A percentile compares a stretch with the other conserved stretches of the same genome.
These are phyloP conservation scores for Epsilonema sp. DNA, from an alignment of 2,888 invertebrate genomes.

Conservation along the genomic window DNA sequence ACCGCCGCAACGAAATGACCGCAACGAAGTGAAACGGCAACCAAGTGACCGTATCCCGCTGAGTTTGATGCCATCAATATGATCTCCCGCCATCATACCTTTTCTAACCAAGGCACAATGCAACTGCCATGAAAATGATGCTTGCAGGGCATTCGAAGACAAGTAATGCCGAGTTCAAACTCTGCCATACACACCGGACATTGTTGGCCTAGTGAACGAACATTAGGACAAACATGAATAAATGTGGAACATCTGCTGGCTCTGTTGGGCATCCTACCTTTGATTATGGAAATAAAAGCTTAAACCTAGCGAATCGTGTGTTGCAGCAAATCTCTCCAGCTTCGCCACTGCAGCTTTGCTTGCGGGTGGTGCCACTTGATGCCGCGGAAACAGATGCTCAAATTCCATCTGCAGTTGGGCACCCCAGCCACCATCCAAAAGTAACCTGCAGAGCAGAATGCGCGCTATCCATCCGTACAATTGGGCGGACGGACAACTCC, in stretches of 20 bases:
- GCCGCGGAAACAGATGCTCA: neutral
- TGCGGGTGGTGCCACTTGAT: neutral
- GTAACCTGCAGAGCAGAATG: neutral
- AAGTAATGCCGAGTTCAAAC: slow-evolving; percentile 43
- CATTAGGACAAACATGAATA: too few species aligned
- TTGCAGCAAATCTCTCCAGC: neutral
- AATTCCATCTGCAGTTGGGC: neutral
- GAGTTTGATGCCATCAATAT: too few species aligned
- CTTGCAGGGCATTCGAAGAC: slow-evolving; percentile 54
- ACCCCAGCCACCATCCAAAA: neutral
- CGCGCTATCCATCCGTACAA: too few species aligned
- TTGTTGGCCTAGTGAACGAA: slow-evolving; percentile 32
- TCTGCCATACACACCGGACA: slow-evolving; percentile 60
- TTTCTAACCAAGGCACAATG: slow-evolving; percentile 59
- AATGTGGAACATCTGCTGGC: too few species aligned
- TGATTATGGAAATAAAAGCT: too few species aligned
- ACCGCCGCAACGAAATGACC: too few species aligned
- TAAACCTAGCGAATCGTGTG: too few species aligned
- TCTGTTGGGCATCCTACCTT: too few species aligned
- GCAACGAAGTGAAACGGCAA: too few species aligned
- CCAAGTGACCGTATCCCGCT: too few species aligned
- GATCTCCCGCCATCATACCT: too few species aligned
- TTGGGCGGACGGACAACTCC: too few species aligned
- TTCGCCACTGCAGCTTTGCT: neutral
- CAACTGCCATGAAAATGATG: slow-evolving; percentile 59